Evolutionary conservation across 92 coral and sea anemone genomes (phyloP).

Genomic region (Epizoanthus fatuus): DNA sequence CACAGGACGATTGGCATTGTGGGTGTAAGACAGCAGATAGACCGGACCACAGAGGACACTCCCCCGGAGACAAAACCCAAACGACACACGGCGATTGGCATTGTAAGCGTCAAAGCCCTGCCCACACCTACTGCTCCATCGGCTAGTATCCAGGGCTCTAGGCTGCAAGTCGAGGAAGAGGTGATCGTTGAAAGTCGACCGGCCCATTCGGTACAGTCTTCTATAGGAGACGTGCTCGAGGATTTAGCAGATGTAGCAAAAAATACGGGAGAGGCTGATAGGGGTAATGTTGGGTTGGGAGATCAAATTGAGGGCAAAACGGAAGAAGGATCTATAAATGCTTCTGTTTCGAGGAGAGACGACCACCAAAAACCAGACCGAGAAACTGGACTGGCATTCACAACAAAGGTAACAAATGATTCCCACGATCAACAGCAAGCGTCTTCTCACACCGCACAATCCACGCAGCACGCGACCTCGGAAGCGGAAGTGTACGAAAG

Average conservation of each 20-base stretch:
- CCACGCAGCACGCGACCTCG: neutral
- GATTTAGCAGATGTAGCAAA: neutral
- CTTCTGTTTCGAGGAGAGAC: constrained; percentile 3
- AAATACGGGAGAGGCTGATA: neutral
- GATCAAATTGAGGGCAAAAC: neutral
- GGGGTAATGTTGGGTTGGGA: neutral
- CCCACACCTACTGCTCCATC: neutral
- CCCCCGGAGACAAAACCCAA: constrained; percentile 79
- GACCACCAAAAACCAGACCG: neutral
- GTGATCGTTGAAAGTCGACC: constrained; percentile 33
- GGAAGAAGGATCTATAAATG: neutral
- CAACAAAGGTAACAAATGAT: neutral
- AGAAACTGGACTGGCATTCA: neutral
- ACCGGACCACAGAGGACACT: constrained; percentile 74
- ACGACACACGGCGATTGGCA: constrained; percentile 96
- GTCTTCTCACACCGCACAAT: neutral
- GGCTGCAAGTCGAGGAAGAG: constrained; percentile 47
- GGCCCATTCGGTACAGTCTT: constrained; percentile 16
- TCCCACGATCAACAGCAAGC: neutral
- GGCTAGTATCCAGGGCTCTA: constrained; percentile 1
- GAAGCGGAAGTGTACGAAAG: constrained; percentile 10
- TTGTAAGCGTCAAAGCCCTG: constrained; percentile 61
- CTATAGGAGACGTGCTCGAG: neutral
- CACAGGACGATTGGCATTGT: constrained; percentile 98
- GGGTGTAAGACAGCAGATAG: constrained; percentile 89